Conservation (phyloP, 2,113 vertebrate species). For the Pongo pygmaeus region DNA sequence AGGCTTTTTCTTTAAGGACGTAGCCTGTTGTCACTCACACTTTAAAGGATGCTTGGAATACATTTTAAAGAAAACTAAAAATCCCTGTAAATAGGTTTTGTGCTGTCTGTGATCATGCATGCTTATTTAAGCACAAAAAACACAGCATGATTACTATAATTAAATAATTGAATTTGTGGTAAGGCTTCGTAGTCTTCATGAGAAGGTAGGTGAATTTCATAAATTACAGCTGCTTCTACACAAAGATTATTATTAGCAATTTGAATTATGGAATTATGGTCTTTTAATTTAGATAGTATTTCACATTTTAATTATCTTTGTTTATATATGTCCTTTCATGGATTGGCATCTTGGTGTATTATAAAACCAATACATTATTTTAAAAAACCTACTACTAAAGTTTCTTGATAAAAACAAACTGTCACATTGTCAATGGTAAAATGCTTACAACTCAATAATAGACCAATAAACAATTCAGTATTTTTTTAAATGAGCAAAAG, state of each 20-base stretch:
- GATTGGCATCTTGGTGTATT: constrained; percentile 57
- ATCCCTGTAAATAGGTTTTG: neutral
- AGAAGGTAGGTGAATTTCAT: constrained; percentile 45
- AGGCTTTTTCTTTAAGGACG: constrained; percentile 69
- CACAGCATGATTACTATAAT: neutral
- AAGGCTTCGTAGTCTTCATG: constrained; percentile 28
- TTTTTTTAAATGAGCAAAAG: neutral
- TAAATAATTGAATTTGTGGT: constrained; percentile 21
- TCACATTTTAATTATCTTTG: constrained; percentile 50
- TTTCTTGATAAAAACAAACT: constrained; percentile 69
- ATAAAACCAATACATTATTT: constrained; percentile 41
- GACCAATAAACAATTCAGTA: neutral
- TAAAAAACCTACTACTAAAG: constrained; percentile 45
- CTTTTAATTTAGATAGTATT: constrained; percentile 67
- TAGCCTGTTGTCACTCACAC: constrained; percentile 80
- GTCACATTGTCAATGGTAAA: constrained; percentile 41
- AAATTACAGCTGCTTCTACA: constrained; percentile 37
- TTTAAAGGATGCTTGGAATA: constrained; percentile 75
- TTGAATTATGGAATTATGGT: constrained; percentile 71
- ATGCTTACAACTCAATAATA: neutral
- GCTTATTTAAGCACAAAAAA: constrained; percentile 23
- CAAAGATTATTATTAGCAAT: constrained; percentile 55
- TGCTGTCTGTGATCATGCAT: constrained; percentile 59
- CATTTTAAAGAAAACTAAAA: constrained; percentile 31
- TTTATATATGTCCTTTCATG: constrained; percentile 61